phyloP scores from a whole-genome alignment of 1,140 invertebrate species.

The Stratiolaelaps scimitus region DNA sequence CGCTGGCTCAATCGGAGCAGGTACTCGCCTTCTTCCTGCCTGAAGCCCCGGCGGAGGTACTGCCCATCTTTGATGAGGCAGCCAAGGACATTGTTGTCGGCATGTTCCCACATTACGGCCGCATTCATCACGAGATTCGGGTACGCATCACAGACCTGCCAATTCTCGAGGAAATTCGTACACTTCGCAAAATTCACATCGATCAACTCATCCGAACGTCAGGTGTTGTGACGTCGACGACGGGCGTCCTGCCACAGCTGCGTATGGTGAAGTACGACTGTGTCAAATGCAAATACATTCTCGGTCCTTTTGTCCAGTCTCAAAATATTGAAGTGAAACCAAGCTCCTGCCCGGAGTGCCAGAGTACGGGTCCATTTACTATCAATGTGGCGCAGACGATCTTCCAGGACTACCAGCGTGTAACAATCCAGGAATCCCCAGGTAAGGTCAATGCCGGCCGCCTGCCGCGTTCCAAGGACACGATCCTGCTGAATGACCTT shows the following conservation, averaged over 20 bases:
- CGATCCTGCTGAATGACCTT: slow-evolving; percentile 82
- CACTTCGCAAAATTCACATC: slow-evolving; percentile 77
- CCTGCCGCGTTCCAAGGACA: slow-evolving; percentile 94
- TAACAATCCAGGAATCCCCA: slow-evolving; percentile 93
- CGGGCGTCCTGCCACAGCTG: slow-evolving; percentile 87
- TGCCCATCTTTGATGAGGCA: slow-evolving; percentile 87
- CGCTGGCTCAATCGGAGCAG: slow-evolving; percentile 74
- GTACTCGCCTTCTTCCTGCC: slow-evolving; percentile 91
- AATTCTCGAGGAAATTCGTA: slow-evolving; percentile 85
- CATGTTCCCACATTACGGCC: slow-evolving; percentile 90
- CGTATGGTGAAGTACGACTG: slow-evolving; percentile 95
- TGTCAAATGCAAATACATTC: slow-evolving; percentile 80
- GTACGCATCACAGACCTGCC: slow-evolving; percentile 89
- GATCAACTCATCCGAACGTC: slow-evolving; percentile 80
- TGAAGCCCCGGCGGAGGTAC: slow-evolving; percentile 89
- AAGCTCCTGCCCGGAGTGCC: slow-evolving; percentile 92
- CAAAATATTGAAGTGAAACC: slow-evolving; percentile 88
- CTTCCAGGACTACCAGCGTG: slow-evolving; percentile 95
- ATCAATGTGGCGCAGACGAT: slow-evolving; percentile 67
- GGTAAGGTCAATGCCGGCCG: slow-evolving; percentile 78
- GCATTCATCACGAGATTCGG: slow-evolving; percentile 81
- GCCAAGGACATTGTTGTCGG: slow-evolving; percentile 83
- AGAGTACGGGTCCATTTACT: slow-evolving; percentile 82
- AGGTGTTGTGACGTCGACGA: slow-evolving; percentile 90
- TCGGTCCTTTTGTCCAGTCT: slow-evolving; percentile 89